A percentile compares a stretch with the other conserved stretches of the same genome.
phyloP scores from a whole-genome alignment of 2,888 invertebrate genomes.

The Hemithea aestivaria region DNA sequence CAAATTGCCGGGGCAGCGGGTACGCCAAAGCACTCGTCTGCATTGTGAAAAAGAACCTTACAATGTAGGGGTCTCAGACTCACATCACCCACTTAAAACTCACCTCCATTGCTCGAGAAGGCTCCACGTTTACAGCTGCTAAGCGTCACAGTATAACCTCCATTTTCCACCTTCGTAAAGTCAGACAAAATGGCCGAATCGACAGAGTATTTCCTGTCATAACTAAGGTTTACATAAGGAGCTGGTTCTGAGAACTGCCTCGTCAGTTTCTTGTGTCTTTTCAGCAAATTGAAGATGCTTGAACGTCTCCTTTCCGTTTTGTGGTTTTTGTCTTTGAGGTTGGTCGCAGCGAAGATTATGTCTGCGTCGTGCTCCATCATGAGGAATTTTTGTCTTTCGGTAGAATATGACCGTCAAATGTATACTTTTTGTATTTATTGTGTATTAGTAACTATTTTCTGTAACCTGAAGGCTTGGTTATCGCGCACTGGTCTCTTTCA shows the following conservation, averaged over 20 bases:
- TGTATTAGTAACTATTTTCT: no score
- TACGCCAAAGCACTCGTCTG: no score
- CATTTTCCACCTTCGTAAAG: conserved; percentile 40
- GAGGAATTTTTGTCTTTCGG: not conserved
- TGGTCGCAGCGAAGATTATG: conserved; percentile 34
- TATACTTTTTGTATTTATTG: not conserved
- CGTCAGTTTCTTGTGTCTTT: conserved; percentile 53
- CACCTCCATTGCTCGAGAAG: conserved; percentile 48
- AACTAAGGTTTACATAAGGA: conserved; percentile 25
- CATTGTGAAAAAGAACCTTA: no score
- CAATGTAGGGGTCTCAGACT: no score
- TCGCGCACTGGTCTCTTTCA: no score
- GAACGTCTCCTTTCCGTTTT: conserved; percentile 54
- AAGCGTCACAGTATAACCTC: conserved; percentile 33
- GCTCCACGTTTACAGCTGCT: conserved; percentile 33
- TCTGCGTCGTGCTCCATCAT: conserved; percentile 49
- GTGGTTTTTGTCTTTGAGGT: conserved; percentile 28
- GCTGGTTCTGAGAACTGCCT: conserved; percentile 59
- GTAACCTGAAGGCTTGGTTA: no score
- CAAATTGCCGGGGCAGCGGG: no score
- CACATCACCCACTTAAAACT: conserved; percentile 21
- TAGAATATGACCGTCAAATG: conserved; percentile 4
- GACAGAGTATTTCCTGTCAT: conserved; percentile 55
- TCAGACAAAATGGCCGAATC: conserved; percentile 61
- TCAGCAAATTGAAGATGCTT: conserved; percentile 59